Base-by-base conservation (phyloP, 2,888 invertebrate species). In the Gymnocheta viridis region DNA sequence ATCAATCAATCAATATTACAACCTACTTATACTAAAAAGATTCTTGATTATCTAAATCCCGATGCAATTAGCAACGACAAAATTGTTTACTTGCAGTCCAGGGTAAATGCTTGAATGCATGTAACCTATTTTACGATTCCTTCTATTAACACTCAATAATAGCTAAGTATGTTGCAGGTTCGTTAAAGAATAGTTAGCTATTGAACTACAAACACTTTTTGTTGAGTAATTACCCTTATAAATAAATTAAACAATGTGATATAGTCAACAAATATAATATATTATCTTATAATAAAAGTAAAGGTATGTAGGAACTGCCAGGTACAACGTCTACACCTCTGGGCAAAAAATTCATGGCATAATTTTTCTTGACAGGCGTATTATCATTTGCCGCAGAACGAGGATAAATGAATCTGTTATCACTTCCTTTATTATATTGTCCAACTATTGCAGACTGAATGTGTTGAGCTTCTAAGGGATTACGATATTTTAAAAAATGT, bases 301-400 rank as follows among this genome's bases (percentile, higher is more conserved):
- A 76, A 70, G 90, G 90, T 79, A 90, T 87, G 66, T 90, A 90
- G 2, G 90, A 90, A 72, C 90, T 90, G 87, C 90, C 90, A 86
- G 91, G 91, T 83, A 88, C 88, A 67, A 90, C 90, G 87, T 90
- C 91, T 62, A 86, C 80, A 77, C 89, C 90, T 29, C 86, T 86
- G 14, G 90, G 90, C 73, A 91, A 51, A 77, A 89, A 91, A 66
- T 89, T 87, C 82, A 87, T 89, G 0, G 89, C 89, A 79, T 89
- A 89, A 80, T 88, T 87, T 86, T 90, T 89, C 9, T 87, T 87
- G 7, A 89, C 88, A 7, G 91, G 89, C 12, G 29, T 24, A 9
- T 72, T 54, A 14, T 77, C 49, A 44, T 12, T 22, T 17, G 77
- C 10, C 0, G 58, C 6, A 29, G 77, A 51, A n/a, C 12, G 32